Percentiles rank a stretch among this genome's conserved stretches.
Conservation (phyloP, 1,140 invertebrate species). For the Planococcus citri region DNA sequence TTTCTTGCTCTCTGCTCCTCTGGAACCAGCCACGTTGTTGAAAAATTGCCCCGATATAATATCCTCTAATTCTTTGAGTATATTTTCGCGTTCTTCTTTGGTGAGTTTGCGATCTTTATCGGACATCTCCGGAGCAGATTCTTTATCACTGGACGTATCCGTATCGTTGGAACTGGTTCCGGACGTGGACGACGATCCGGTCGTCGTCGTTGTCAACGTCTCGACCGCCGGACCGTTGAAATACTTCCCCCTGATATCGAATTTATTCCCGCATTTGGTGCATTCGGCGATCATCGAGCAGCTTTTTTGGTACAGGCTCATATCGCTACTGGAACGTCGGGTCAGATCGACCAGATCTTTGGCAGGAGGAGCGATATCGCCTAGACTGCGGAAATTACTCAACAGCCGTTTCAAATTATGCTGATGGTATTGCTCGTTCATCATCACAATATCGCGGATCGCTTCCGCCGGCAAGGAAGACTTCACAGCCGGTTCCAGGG, state of each 20-base stretch:
- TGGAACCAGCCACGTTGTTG: not conserved
- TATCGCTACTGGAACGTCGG: not conserved
- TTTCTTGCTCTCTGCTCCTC: not conserved
- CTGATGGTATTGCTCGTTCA: conserved; percentile 3
- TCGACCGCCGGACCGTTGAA: not conserved
- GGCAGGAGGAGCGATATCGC: not conserved
- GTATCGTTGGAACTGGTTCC: not conserved
- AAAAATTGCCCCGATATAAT: conserved; percentile 27
- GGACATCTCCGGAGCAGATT: not conserved
- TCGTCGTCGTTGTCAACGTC: not conserved
- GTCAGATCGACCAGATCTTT: not conserved
- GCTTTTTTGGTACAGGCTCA: not conserved
- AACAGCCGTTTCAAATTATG: not conserved
- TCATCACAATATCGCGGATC: not conserved
- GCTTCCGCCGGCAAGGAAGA: not conserved
- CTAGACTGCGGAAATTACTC: not conserved
- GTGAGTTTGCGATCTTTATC: conserved; percentile 30
- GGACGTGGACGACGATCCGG: not conserved
- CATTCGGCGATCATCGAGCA: not conserved
- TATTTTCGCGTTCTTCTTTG: conserved; percentile 38
- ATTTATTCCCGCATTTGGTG: not conserved
- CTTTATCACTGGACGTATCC: not conserved
- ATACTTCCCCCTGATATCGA: not conserved
- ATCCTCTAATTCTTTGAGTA: conserved; percentile 41
- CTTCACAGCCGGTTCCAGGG: not conserved